Conservation (phyloP, 2,888 invertebrate genomes). For the Sceliomorpha sp. region DNA sequence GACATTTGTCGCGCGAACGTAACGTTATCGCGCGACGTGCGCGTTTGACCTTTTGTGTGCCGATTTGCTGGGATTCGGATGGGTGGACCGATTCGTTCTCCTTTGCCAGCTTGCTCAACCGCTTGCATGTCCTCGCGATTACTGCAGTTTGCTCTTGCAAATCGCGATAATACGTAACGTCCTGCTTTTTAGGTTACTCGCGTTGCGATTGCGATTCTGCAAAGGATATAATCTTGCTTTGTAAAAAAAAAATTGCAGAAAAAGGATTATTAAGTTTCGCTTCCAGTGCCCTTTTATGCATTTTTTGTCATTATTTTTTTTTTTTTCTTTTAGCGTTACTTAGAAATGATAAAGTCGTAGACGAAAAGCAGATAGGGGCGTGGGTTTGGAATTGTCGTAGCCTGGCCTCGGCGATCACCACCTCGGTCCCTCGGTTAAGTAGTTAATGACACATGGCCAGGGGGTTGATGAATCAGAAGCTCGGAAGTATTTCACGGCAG, state of each 20-base stretch:
- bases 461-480: constrained; percentile 16
- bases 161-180: neutral
- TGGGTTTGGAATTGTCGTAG: constrained; percentile 6
- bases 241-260: neutral
- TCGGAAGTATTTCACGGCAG: neutral
- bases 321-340: too few species aligned
- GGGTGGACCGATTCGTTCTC: constrained; percentile 23
- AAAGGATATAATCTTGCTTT: too few species aligned
- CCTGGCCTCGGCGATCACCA: constrained; percentile 1
- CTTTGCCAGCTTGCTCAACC: neutral
- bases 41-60: constrained; percentile 8
- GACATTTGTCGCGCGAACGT: neutral
- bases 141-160: neutral
- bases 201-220: too few species aligned
- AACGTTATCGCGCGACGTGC: neutral
- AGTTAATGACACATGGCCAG: constrained; percentile 4
- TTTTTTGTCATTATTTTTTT: constrained; percentile 3
- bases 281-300: neutral
- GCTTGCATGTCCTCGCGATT: neutral
- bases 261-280: neutral
- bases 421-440: neutral
- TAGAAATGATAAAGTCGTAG: too few species aligned
- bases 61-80: constrained; percentile 28
- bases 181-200: constrained; percentile 12
- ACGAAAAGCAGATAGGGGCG: constrained; percentile 7